Base-by-base conservation (phyloP, 2,797 vertebrate genomes). In the Dryobates pubescens region DNA sequence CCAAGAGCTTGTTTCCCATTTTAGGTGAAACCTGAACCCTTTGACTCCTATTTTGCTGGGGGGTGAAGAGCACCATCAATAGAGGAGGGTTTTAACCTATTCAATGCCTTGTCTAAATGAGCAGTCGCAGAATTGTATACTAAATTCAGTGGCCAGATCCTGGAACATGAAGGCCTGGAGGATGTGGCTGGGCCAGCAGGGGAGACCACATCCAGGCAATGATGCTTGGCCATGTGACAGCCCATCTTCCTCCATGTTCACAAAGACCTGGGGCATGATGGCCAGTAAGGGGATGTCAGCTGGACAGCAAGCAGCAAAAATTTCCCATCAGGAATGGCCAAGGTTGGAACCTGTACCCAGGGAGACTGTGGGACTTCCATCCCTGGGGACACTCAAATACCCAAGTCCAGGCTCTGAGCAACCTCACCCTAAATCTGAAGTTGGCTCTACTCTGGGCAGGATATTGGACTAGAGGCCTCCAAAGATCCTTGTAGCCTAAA, bases 271-370 rank as follows among this genome's bases (percentile, higher is more conserved):
- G n/a, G 47, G 30, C 59, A 82, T 13, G 20, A 47, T 10, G 20
- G 18, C 18, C 23, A 47, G 20, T 4, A 8, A 65, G n/a, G 16
- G 32, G 49, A 61, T 1, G 4, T 51, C 58, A 64, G 6, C 10
- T 0, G 1, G n/a, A 65, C 8, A 70, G 29, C 13, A 73, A 68
- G 43, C 24, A 51, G 43, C 30, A 58, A 71, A 65, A 30, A 8
- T 19, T 83, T 75, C 41, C 9, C 9, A 9, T 0, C 16, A 30
- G 47, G 17, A 76, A 1, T 6, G 2, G 9, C 36, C 12, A 57
- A 34, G 6, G 2, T 2, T 41, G 63, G 27, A 87, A 45, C 13
- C 0, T 0, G 12, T 15, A 47, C 15, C 6, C 20, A 24, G 1
- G 36, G 34, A 72, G 32, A 22, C 30, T 62, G 36, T n/a, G 57